A percentile compares a stretch with the other conserved stretches of the same genome.
These are phyloP conservation scores for Sebastes miniatus DNA, from an alignment of 2,797 vertebrate species.

Conservation along the genomic window DNA sequence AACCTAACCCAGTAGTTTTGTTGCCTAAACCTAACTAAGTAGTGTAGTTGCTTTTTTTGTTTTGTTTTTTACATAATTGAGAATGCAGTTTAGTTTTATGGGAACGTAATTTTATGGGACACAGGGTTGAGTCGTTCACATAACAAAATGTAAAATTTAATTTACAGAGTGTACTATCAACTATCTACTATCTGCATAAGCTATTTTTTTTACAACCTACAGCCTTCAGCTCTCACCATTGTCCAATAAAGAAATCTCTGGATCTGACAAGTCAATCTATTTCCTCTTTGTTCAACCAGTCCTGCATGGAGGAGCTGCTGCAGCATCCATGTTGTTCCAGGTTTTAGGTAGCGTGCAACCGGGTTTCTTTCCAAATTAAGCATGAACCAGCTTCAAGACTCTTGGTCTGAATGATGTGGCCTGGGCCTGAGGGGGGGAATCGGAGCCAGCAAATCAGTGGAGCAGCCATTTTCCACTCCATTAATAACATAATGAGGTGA, in stretches of 20 bases:
- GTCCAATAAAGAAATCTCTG: not conserved
- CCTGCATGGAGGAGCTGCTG: not conserved
- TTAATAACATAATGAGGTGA: conserved; percentile 75
- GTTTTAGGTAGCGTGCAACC: not conserved
- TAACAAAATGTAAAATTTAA: too few species aligned
- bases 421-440: conserved; percentile 16
- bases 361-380: conserved; percentile 45
- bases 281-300: not conserved
- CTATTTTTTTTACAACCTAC: not conserved
- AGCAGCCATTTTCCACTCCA: conserved; percentile 68
- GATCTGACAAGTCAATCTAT: not conserved
- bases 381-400: conserved; percentile 8
- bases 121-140: too few species aligned
- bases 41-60: too few species aligned
- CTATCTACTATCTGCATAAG: not conserved
- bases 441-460: conserved; percentile 1
- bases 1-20: too few species aligned
- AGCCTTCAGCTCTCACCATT: not conserved
- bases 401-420: conserved; percentile 18
- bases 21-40: too few species aligned
- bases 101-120: too few species aligned
- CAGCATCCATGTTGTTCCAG: not conserved
- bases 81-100: too few species aligned
- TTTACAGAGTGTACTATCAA: too few species aligned
- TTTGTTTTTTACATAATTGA: too few species aligned